Evolutionary conservation across 2,888 invertebrate genomes (phyloP), one percentile per base, ranked within the genome.

Genomic region (Agriopis marginaria): DNA sequence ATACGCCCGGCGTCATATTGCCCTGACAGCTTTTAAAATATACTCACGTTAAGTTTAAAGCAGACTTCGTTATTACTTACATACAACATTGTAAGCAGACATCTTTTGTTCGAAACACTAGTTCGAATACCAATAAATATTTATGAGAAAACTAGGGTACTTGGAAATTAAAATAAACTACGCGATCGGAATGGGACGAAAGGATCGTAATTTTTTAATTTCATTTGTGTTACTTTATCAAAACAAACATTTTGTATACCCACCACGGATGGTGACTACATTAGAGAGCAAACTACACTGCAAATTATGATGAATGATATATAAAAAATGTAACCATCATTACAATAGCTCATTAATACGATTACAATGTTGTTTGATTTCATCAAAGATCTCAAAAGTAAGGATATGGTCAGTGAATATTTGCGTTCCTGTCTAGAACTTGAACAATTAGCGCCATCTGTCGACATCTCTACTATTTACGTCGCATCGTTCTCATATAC

Each of bases 21-120:
- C 79, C 79, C 83, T 90, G 92, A 94, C 93, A 91, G 91, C 88
- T 86, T 88, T 89, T 93, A 92, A 92, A 90, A 91, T 91, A 91
- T 90, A 86, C 82, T 84, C 84, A 86, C 84, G 84, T 82, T 81
- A 82, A 79, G 82, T 82, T 82, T 77, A 77, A 78, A 77, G 76
- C 84, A 85, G 80, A 74, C 74, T 76, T 72, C 65, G 75, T 73
- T 75, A 78, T 77, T 77, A 74, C 73, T 68, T 63, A 69, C 63
- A 66, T 68, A 68, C 72, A 71, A 75, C 73, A 71, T 62, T 66
- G 66, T 71, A 65, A 71, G 66, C 63, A 73, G 70, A 65, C 69
- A 72, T 65, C 70, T 72, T 72, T 72, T 72, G 72, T 72, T 72
- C 59, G 64, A 65, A 61, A 62, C 63, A 54, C 65, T 72, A 65